A percentile compares a stretch with the other conserved stretches of the same genome.
These are phyloP conservation scores for Cuniculus paca DNA, from an alignment of 2,797 vertebrate species.

Conservation along the genomic window DNA sequence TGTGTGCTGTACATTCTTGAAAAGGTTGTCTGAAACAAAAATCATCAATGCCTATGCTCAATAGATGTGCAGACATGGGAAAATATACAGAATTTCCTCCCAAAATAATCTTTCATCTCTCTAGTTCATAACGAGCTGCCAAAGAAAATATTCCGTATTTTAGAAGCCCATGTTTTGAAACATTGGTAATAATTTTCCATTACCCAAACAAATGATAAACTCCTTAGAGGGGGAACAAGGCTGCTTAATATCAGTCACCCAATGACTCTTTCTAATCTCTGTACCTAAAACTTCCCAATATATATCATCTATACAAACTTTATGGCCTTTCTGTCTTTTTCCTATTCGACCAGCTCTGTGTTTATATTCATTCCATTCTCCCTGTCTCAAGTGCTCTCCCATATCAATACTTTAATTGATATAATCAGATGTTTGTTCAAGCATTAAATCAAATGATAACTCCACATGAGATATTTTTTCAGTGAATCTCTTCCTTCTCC, in stretches of 20 bases:
- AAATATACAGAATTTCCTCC: not conserved
- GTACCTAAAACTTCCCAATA: not conserved
- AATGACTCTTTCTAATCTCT: not conserved
- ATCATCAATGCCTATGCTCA: not conserved
- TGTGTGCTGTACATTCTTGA: not conserved
- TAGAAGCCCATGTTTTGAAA: not conserved
- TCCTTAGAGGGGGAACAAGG: not conserved
- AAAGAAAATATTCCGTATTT: not conserved
- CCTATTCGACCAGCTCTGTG: not conserved
- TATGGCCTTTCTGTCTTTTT: not conserved
- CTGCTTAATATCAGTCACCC: not conserved
- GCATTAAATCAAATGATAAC: conserved; percentile 13
- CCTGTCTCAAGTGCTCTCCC: not conserved
- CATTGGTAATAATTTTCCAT: not conserved
- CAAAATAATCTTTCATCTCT: not conserved
- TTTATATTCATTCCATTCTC: not conserved
- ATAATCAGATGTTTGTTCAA: not conserved
- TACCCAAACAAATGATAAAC: conserved; percentile 1
- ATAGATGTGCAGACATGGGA: not conserved
- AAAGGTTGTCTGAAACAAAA: not conserved
- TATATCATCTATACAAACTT: not conserved
- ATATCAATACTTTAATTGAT: not conserved
- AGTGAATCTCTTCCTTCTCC: conserved; percentile 10
- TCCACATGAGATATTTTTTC: not conserved
- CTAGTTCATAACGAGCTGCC: not conserved